Conservation (phyloP, 2,113 vertebrate species). For the Connochaetes taurinus region DNA sequence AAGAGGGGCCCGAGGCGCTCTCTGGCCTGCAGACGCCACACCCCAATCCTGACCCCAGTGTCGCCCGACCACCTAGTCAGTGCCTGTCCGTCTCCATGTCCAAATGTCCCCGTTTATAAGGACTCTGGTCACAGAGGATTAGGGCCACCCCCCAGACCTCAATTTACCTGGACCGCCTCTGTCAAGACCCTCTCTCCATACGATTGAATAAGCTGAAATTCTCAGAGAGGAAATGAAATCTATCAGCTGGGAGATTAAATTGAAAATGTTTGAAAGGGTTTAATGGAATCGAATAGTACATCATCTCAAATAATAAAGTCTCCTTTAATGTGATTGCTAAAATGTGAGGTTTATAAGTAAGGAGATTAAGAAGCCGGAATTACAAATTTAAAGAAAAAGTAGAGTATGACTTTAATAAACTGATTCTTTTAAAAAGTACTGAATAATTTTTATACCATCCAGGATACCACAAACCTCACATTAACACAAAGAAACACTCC, state of each 20-base stretch:
- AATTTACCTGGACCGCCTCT: not conserved
- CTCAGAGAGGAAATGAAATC: not conserved
- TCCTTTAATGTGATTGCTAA: constrained; percentile 5
- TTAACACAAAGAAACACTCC: not conserved
- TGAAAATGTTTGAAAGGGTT: not conserved
- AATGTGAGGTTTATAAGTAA: not conserved
- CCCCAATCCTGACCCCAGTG: too few relatives aligned
- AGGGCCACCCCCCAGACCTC: not conserved
- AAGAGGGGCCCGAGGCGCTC: fast-evolving
- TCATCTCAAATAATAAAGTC: not conserved
- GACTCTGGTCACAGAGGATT: not conserved
- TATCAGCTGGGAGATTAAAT: not conserved
- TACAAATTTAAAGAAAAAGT: not conserved
- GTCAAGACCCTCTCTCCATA: not conserved
- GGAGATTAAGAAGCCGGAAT: constrained; percentile 5
- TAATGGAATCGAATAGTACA: constrained; percentile 1
- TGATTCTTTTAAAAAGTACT: not conserved
- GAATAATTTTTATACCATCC: not conserved
- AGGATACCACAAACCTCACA: not conserved
- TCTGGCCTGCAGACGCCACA: fast-evolving
- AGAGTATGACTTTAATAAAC: not conserved
- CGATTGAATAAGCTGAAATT: not conserved
- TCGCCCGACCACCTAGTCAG: not conserved
- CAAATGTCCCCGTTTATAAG: not conserved
- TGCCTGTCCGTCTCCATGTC: not conserved